Base-by-base conservation (phyloP, 2,888 invertebrate genomes). In the Diplolepis rosae region DNA sequence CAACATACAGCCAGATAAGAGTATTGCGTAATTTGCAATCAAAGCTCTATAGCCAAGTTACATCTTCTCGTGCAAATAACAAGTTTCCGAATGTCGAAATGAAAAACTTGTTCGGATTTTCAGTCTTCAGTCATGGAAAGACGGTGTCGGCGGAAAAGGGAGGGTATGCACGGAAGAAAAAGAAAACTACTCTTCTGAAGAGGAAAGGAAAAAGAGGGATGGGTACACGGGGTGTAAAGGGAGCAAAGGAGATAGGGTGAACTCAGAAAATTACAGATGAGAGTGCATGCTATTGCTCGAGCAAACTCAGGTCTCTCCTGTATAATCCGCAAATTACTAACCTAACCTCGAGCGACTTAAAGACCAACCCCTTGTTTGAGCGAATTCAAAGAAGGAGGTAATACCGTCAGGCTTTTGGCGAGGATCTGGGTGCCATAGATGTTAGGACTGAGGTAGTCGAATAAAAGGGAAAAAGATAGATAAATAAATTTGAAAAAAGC, bases 311-410 rank as follows among this genome's bases (percentile, higher is more conserved):
- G 51, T 70, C 65, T 65, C 52, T 54, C 68, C 69, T 66, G 82
- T 82, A 84, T 85, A 85, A 85, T 84, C 82, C 84, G 79, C 83
- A 85, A 85, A 85, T 85, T 85, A 84, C 84, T 83, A 83, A 80
- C 84, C 82, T 79, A 80, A 78, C 80, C 79, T 79, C 71, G 72
- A 79, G 79, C 82, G 79, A 78, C 82, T 84, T 77, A 80, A 83
- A 84, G 84, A 83, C 80, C 83, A 78, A 80, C 77, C 82, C 81
- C 83, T 84, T 80, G 82, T 84, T 83, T 78, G 79, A 78, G 79
- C 74, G 76, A 77, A 82, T 83, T 83, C 82, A 81, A 82, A 82
- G 78, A 74, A 80, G 81, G 73, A 73, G 73, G 80, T 81, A 82
- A 83, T 78, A 81, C 80, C 77, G 77, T 67, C 75, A 77, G 77